Conservation (phyloP, 2,797 vertebrate genomes). For the Manis pentadactyla region DNA sequence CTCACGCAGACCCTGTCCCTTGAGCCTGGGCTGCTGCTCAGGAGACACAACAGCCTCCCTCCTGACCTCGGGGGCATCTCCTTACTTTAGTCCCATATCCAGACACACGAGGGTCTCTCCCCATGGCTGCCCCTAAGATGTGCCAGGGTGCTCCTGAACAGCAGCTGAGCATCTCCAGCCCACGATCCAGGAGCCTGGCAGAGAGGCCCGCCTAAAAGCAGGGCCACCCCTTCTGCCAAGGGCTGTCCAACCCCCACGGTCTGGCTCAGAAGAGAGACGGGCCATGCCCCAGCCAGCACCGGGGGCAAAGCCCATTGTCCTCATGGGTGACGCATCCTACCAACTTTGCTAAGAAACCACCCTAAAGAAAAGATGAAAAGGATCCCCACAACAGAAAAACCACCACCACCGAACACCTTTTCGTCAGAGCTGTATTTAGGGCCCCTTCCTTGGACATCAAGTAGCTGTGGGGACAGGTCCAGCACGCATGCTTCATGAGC, state of each 20-base stretch:
- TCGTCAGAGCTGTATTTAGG: neutral
- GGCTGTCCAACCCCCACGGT: fast-evolving
- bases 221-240: neutral
- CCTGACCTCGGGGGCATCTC: neutral
- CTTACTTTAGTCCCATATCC: neutral
- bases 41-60: neutral
- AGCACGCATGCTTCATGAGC: neutral
- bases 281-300: too few relatives aligned
- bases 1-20: neutral
- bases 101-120: neutral
- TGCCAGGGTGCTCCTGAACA: neutral
- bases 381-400: neutral
- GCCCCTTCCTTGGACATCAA: neutral
- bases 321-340: neutral
- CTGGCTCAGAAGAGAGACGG: neutral
- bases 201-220: neutral
- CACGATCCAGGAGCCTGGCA: neutral
- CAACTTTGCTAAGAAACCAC: neutral
- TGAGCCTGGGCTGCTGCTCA: neutral
- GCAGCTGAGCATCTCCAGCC: neutral
- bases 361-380: neutral
- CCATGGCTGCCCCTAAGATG: fast-evolving
- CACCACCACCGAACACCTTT: neutral
- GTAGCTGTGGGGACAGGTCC: neutral
- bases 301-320: neutral